Percentiles rank a stretch among this genome's conserved stretches.
These are phyloP conservation scores for Engystomops pustulosus DNA, from an alignment of 2,113 vertebrate species.

Conservation along the genomic window DNA sequence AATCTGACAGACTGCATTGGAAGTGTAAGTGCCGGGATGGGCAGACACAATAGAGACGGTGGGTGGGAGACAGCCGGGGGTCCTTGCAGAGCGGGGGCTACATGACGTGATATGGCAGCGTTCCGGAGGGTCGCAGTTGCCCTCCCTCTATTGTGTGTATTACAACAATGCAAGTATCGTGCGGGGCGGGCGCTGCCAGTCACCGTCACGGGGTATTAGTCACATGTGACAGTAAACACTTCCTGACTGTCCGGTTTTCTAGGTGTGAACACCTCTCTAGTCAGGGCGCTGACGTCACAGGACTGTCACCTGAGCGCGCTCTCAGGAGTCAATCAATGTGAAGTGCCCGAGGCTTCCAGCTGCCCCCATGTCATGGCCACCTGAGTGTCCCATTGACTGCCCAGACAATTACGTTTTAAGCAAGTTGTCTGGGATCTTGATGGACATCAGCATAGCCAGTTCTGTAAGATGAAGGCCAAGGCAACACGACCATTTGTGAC, in stretches of 20 bases:
- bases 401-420: too few species aligned
- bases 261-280: not conserved
- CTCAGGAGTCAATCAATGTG: too few species aligned
- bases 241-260: constrained; percentile 10
- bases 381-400: too few species aligned
- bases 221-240: not conserved
- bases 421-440: too few species aligned
- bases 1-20: constrained; percentile 96
- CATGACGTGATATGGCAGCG: too few species aligned
- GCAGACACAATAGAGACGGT: constrained; percentile 1
- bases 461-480: too few species aligned
- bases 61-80: not conserved
- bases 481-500: too few species aligned
- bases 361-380: too few species aligned
- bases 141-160: not conserved
- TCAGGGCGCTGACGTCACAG: not conserved
- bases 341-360: too few species aligned
- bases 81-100: too few species aligned
- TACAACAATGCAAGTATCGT: not conserved
- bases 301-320: not conserved
- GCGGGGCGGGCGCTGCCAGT: not conserved
- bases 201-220: constrained; percentile 11
- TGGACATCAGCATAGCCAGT: too few species aligned
- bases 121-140: too few species aligned
- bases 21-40: constrained; percentile 75